Base-by-base conservation (phyloP, 2,113 vertebrate species). In the Sapajus apella region DNA sequence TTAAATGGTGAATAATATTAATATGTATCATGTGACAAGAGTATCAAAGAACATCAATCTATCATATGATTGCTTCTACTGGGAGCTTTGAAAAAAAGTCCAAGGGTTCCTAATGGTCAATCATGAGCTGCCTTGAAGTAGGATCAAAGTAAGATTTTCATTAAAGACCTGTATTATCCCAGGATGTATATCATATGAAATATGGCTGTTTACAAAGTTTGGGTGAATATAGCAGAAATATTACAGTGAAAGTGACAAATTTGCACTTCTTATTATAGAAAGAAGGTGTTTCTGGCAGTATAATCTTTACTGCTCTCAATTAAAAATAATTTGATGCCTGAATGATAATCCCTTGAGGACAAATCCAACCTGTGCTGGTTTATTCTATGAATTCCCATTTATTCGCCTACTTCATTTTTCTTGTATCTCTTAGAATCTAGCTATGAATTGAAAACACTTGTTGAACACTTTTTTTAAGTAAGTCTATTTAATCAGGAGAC, bases 1-100 rank as follows among this genome's bases (percentile, higher is more conserved):
- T 98, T 99, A 98, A 99, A 99, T 98, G 99, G 99, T 27, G 99
- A 99, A 98, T 99, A 99, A 98, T 87, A 87, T 84, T 89, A 72
- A 56, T 84, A 27, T 95, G 92, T 97, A 85, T 96, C 35, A 64
- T 79, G 81, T 96, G 90, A 88, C 79, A 73, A 0, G 91, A 58
- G 2, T 95, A 61, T 93, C 35, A 92, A 58, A 94, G 47, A 97
- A 64, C 89, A 98, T 98, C 89, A 93, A 47, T 95, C 87, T 82
- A 77, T 90, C 77, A 61, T 70, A 68, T 95, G 72, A 82, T 84
- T 97, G 52, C 95, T 96, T 95, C 82, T 97, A 93, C 88, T 97
- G 92, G 89, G 85, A 98, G 61, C 90, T 98, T 96, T 97, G 95
- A 97, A 98, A 98, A 96, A 91, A 81, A 91, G 27, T 64, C 45